These are phyloP conservation scores for Acheta domesticus DNA, from an alignment of 2,888 invertebrate species.

Conservation along the genomic window DNA sequence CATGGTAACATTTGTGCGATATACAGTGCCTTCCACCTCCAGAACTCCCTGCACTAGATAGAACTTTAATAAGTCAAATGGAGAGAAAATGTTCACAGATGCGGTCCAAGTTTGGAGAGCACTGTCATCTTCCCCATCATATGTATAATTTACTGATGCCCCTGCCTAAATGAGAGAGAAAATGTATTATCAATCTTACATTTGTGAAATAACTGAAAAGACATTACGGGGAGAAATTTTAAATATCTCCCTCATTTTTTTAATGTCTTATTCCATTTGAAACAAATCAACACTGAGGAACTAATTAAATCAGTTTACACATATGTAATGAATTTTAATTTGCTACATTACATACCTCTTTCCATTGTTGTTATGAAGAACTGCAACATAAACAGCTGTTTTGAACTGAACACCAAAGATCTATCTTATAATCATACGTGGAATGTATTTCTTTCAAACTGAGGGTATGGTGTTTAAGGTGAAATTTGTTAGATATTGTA, in stretches of 20 bases:
- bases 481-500: constrained; percentile 56
- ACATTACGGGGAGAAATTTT: too few species aligned
- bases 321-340: too few species aligned
- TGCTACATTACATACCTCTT: constrained; percentile 48
- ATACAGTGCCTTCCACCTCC: constrained; percentile 28
- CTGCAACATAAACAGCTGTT: constrained; percentile 50
- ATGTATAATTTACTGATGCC: constrained; percentile 52
- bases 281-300: too few species aligned
- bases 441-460: constrained; percentile 52
- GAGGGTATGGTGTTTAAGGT: constrained; percentile 55
- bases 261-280: too few species aligned
- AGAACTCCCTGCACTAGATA: constrained; percentile 27
- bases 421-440: constrained; percentile 51
- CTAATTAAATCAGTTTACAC: too few species aligned
- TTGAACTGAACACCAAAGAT: constrained; percentile 50
- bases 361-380: constrained; percentile 49
- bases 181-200: too few species aligned
- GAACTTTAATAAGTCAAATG: constrained; percentile 30
- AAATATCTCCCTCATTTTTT: too few species aligned
- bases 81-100: constrained; percentile 44
- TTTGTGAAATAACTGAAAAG: too few species aligned
- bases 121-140: constrained; percentile 45
- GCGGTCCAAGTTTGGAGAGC: constrained; percentile 50
- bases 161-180: constrained; percentile 47
- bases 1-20: constrained; percentile 31